Base-by-base conservation (phyloP, 1,140 invertebrate species). In the Cheumatopsyche charites region DNA sequence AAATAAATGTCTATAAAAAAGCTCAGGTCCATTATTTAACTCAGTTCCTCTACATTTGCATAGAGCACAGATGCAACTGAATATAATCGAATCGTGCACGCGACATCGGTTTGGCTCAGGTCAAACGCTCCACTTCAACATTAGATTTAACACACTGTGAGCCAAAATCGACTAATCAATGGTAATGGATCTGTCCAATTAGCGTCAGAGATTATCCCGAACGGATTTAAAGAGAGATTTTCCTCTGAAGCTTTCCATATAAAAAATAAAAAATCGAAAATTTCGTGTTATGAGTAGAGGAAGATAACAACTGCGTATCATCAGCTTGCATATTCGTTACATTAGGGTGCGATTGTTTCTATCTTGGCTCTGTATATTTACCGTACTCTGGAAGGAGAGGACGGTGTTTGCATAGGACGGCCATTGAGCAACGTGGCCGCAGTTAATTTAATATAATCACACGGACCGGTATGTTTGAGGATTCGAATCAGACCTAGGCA, bases 101-200 rank as follows among this genome's bases (percentile, higher is more conserved):
- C 29, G 9, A 36, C 3, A 36, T 36, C 29, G 29, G 29, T 36
- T 36, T 36, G 9, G 29, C 29, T 36, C 9, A 36, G 29, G 29
- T 36, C 3, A 36, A 36, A 36, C 29, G 29, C 9, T 36, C 29
- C 29, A 36, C 29, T 36, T 36, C 29, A 36, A 49, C 47, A 21
- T 49, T 13, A 49, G 47, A 5, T 49, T 49, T 21, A n/a, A 49
- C 13, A 49, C 47, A 15, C 47, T 4, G 47, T 13, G 4, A n/a
- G 47, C 5, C 47, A 26, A 26, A 41, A 26, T 26, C 58, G 58
- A 62, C 21, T 15, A 13, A 41, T 62, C 58, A 62, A 62, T 62
- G 21, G 25, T 26, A 62, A 62, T 62, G 25, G 19, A 62, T 25
- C 23, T 62, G 58, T 62, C 58, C 58, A 62, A 62, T 62, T 65